Evolutionary conservation across 2,797 vertebrate genomes (phyloP).

Genomic region (Cossypha caffra): DNA sequence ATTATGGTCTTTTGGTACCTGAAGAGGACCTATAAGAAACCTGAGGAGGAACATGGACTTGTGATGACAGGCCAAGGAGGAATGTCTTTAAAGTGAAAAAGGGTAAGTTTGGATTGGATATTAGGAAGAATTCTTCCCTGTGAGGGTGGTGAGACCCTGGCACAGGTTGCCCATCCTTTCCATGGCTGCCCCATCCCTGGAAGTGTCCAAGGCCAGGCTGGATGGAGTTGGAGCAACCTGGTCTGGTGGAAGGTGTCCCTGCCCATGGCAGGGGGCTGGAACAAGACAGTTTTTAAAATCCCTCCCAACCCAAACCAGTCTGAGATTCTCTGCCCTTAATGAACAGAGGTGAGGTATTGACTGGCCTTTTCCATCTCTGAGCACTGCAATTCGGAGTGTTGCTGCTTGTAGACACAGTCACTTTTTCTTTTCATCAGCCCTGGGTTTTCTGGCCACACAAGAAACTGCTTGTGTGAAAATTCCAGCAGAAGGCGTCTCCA

Average conservation of each 20-base stretch:
- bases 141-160: background rate
- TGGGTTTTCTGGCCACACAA: conserved; percentile 10
- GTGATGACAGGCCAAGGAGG: background rate
- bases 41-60: background rate
- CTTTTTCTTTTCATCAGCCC: background rate
- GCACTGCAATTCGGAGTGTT: background rate
- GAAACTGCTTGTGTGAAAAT: conserved; percentile 14
- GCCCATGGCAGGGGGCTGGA: background rate
- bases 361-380: background rate
- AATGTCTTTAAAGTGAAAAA: background rate
- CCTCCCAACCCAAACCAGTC: background rate
- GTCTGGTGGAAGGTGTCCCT: background rate
- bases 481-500: background rate
- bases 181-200: background rate
- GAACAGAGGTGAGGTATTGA: fast-evolving
- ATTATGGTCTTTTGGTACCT: background rate
- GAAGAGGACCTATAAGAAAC: background rate
- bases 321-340: background rate
- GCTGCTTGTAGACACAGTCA: background rate
- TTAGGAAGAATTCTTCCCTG: background rate
- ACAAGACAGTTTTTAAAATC: background rate
- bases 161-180: background rate
- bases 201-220: background rate
- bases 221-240: background rate
- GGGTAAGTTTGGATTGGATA: background rate